Evolutionary conservation across 2,888 invertebrate genomes (phyloP).

Genomic region (Heliothis peltigera): DNA sequence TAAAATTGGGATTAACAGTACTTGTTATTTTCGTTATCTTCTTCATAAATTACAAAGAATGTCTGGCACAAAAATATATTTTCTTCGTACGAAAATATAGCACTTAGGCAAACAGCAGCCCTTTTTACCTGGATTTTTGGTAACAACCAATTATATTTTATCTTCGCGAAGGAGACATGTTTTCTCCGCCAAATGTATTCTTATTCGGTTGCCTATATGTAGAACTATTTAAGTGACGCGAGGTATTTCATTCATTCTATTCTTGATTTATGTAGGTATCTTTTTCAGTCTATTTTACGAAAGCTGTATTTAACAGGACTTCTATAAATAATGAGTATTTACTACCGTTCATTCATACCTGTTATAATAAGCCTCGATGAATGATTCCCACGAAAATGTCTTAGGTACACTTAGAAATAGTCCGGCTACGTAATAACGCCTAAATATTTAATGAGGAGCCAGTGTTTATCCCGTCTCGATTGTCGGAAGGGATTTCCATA

Average conservation of each 20-base stretch:
- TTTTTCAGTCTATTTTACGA: not conserved
- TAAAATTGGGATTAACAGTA: too few species aligned
- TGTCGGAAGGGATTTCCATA: slow-evolving; percentile 66
- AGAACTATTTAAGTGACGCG: slow-evolving; percentile 19
- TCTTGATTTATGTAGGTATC: slow-evolving; percentile 15
- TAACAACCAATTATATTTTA: slow-evolving; percentile 27
- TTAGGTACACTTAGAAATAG: not conserved
- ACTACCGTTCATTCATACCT: not conserved
- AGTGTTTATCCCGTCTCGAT: slow-evolving; percentile 63
- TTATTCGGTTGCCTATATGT: slow-evolving; percentile 26
- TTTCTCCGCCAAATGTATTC: not conserved
- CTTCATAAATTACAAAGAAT: not conserved
- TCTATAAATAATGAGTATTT: slow-evolving; percentile 6
- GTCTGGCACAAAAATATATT: not conserved
- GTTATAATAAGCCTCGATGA: not conserved
- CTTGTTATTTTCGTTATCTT: too few species aligned
- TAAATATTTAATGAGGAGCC: slow-evolving; percentile 56
- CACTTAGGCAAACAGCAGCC: not conserved
- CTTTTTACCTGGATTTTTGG: slow-evolving; percentile 12
- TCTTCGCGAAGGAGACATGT: slow-evolving; percentile 12
- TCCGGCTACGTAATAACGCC: slow-evolving; percentile 20
- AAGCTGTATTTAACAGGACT: not conserved
- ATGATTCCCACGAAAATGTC: not conserved
- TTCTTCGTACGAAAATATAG: not conserved
- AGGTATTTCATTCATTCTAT: slow-evolving; percentile 5